phyloP scores from a whole-genome alignment of 92 coral and sea anemone species.

The Chrysogorgia sp. region DNA sequence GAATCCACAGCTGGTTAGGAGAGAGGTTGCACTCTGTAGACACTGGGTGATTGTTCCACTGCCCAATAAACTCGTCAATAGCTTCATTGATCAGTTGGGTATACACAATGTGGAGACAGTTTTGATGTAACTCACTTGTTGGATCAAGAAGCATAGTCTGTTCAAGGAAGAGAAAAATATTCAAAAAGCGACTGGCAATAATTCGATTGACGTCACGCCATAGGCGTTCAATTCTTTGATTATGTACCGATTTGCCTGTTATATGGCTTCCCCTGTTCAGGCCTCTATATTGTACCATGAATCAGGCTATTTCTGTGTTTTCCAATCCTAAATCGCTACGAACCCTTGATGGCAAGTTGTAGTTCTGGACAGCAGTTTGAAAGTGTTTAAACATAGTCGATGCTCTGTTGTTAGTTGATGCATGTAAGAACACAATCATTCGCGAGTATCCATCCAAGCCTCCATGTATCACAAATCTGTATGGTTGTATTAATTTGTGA shows the following conservation, averaged over 20 bases:
- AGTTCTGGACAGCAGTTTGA: conserved; percentile 43
- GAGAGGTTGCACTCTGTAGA: conserved; percentile 21
- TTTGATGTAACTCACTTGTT: background rate
- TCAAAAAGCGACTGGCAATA: conserved; percentile 7
- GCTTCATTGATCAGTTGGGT: conserved; percentile 3
- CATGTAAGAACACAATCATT: conserved; percentile 53
- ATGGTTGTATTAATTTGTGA: conserved; percentile 63
- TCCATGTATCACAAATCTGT: conserved; percentile 69
- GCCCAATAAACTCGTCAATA: conserved; percentile 3
- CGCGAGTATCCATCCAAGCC: conserved; percentile 70
- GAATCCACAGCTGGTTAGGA: conserved; percentile 23
- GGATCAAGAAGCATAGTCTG: background rate
- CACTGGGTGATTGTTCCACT: conserved; percentile 25
- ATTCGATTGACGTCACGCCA: conserved; percentile 12
- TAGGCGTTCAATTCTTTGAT: conserved; percentile 55
- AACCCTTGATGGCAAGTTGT: conserved; percentile 67
- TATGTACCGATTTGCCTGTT: conserved; percentile 59
- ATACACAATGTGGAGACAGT: conserved; percentile 15
- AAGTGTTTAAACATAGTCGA: conserved; percentile 51
- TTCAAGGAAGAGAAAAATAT: conserved; percentile 5
- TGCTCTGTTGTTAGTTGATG: conserved; percentile 65
- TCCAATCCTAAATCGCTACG: conserved; percentile 68
- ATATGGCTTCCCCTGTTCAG: conserved; percentile 58
- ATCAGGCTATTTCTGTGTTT: conserved; percentile 42
- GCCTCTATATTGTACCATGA: conserved; percentile 50